Evolutionary conservation across 2,113 vertebrate genomes (phyloP).

Genomic region (Lichenostomus cassidix): DNA sequence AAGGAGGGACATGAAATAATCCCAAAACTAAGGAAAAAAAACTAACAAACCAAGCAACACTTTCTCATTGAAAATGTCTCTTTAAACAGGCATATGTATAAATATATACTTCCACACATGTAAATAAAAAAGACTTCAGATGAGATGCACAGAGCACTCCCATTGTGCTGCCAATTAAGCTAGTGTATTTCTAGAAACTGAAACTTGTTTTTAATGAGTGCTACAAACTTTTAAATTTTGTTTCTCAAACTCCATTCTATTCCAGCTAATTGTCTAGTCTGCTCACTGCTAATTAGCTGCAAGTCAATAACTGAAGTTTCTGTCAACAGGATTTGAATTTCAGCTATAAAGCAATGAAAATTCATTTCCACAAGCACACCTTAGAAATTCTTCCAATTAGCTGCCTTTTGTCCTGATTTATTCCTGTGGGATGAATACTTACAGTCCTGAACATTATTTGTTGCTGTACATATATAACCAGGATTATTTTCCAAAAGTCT

Average conservation of each 20-base stretch:
- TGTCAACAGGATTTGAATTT: background rate
- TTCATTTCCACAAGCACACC: background rate
- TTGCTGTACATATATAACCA: background rate
- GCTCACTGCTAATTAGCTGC: background rate
- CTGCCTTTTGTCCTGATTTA: background rate
- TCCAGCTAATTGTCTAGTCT: background rate
- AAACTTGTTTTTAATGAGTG: background rate
- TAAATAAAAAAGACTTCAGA: background rate
- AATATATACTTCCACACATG: fast-evolving
- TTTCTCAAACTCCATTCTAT: background rate
- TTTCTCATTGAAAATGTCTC: background rate
- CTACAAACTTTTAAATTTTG: background rate
- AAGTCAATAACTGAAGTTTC: background rate
- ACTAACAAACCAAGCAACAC: background rate
- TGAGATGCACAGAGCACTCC: background rate
- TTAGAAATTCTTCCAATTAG: background rate
- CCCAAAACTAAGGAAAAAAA: no score
- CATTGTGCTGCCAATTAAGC: background rate
- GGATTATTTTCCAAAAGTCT: background rate
- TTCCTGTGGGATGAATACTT: background rate
- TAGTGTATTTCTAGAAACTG: background rate
- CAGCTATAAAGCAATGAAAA: background rate
- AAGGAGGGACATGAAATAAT: background rate
- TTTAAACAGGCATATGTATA: background rate
- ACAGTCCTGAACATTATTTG: background rate